Evolutionary conservation across 2,113 vertebrate genomes (phyloP).

Genomic region (Daphoenositta chrysoptera): DNA sequence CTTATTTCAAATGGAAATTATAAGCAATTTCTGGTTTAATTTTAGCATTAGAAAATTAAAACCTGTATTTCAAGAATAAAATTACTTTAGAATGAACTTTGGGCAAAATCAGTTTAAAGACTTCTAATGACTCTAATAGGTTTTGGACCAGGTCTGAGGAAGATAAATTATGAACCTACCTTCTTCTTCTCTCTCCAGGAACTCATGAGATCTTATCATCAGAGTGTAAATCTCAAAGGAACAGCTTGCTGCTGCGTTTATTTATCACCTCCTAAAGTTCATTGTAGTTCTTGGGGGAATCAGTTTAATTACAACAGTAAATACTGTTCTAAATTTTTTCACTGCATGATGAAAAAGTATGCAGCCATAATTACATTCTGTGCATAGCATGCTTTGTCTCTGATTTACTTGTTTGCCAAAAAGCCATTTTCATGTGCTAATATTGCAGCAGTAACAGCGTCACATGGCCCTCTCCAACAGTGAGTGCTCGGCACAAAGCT

Average conservation of each 20-base stretch:
- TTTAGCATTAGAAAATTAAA: constrained; percentile 35
- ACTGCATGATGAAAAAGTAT: not conserved
- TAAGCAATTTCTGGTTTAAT: constrained; percentile 11
- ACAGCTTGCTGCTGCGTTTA: constrained; percentile 50
- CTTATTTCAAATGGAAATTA: not conserved
- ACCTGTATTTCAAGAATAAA: constrained; percentile 11
- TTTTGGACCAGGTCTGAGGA: not conserved
- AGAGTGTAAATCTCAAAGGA: constrained; percentile 47
- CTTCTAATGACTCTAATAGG: constrained; percentile 2
- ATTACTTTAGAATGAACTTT: not conserved
- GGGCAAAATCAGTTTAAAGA: constrained; percentile 24
- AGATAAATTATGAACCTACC: constrained; percentile 17
- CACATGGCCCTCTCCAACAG: not conserved
- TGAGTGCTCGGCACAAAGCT: not conserved
- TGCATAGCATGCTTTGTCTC: constrained; percentile 21
- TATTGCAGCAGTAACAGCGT: not conserved
- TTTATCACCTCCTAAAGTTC: constrained; percentile 55
- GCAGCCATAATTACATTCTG: constrained; percentile 24
- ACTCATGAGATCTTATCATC: constrained; percentile 17
- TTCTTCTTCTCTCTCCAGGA: constrained; percentile 1
- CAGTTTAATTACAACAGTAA: constrained; percentile 53
- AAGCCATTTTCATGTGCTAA: constrained; percentile 10
- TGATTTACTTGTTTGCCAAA: constrained; percentile 38
- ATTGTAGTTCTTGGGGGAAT: constrained; percentile 53
- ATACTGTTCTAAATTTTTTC: constrained; percentile 35